phyloP scores from a whole-genome alignment of 2,113 vertebrate genomes.

The Pao palembangensis region DNA sequence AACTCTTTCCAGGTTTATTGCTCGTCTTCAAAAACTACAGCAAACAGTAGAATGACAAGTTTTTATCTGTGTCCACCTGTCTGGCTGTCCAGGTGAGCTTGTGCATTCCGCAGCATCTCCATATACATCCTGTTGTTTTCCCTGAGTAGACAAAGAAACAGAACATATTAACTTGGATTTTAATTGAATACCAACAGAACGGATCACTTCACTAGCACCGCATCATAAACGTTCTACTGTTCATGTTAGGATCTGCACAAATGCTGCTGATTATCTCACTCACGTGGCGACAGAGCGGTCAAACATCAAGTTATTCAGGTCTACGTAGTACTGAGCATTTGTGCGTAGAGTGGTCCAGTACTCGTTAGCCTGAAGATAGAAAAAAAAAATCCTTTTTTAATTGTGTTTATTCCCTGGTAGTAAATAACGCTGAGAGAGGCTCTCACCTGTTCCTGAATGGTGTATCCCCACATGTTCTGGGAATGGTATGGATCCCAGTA shows the following conservation, averaged over 20 bases:
- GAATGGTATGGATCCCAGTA: conserved; percentile 67
- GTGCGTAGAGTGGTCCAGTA: conserved; percentile 64
- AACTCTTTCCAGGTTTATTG: too few species aligned
- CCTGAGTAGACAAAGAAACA: conserved; percentile 35
- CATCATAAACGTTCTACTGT: not conserved
- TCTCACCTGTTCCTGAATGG: conserved; percentile 64
- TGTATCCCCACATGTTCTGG: conserved; percentile 70
- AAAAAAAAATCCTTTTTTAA: not conserved
- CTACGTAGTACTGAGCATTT: conserved; percentile 69
- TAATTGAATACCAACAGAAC: not conserved
- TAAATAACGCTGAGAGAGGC: not conserved
- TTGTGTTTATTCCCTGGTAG: not conserved
- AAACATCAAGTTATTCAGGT: conserved; percentile 69
- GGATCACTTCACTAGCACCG: not conserved
- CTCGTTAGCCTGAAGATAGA: conserved; percentile 60
- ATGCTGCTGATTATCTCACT: conserved; percentile 27
- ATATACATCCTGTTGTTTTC: conserved; percentile 65
- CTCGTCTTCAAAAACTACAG: not conserved
- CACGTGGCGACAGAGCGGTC: conserved; percentile 62
- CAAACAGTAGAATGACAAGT: not conserved
- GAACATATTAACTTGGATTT: not conserved
- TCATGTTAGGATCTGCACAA: not conserved
- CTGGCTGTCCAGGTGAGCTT: conserved; percentile 64
- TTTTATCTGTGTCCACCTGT: conserved; percentile 31
- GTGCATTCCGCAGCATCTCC: conserved; percentile 64